Evolutionary conservation across 2,113 vertebrate species (phyloP), one percentile per base, ranked within the genome.

Genomic region (Trochalopteron elliotii): DNA sequence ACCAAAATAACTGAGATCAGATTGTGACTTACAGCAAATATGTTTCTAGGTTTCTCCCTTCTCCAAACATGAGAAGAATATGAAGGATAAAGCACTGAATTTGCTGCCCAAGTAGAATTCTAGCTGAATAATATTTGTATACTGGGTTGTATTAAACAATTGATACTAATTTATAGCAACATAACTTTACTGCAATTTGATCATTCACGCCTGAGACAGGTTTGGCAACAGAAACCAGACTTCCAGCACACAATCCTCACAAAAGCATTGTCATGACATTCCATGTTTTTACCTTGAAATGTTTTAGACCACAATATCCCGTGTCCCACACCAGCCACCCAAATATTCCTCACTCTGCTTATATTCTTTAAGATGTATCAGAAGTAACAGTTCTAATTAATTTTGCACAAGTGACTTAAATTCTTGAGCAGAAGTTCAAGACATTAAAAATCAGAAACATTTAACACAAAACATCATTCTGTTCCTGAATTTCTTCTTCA

Each of bases 361-460:
- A n/a, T 71, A 52, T 27, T 86, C 35, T 55, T 78, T 44, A 86
- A 59, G 16, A 44, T 17, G 12, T 2, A 67, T 31, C 23, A 94
- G 57, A 95, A 95, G 67, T 22, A 78, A 68, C 9, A 93, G n/a
- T 11, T 69, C 70, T 39, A 83, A 82, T 87, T 88, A 94, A 91
- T 93, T 95, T 94, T 89, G 37, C 33, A 83, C 16, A 59, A 35
- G 25, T 20, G 9, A 88, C 23, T 59, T 45, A 57, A 53, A 40
- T 44, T 50, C 24, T 85, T 81, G 83, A 49, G 39, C 44, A 87
- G 44, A 89, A 84, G n/a, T 25, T 68, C 44, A 80, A 88, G 25
- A 19, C 25, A 87, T 56, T 50, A 65, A 86, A 90, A 88, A 55
- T 27, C 49, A 57, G 47, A 78, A 69, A 39, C 44, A 89, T 89